phyloP scores from a whole-genome alignment of 2,113 vertebrate genomes.

The Macquaria ambigua region DNA sequence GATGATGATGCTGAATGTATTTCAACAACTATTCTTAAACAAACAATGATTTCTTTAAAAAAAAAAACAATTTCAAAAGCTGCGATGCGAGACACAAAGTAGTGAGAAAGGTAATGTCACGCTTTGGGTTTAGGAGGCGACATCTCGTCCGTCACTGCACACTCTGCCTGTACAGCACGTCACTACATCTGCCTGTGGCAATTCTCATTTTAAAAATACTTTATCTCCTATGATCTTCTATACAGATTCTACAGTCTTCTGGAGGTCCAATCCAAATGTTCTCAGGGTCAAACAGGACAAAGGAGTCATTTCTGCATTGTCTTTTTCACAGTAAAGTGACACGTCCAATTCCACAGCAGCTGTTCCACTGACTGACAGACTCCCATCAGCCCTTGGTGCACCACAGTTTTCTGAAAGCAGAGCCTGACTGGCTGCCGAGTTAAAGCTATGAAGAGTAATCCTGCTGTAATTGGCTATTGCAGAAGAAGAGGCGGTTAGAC shows the following conservation, averaged over 20 bases:
- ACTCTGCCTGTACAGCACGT: slow-evolving; percentile 32
- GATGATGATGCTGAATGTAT: slow-evolving; percentile 49
- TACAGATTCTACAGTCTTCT: slow-evolving; percentile 54
- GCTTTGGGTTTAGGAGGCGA: slow-evolving; percentile 74
- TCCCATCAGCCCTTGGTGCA: slow-evolving; percentile 71
- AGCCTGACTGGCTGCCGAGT: slow-evolving; percentile 67
- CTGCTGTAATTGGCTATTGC: slow-evolving; percentile 70
- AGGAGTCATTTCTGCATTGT: slow-evolving; percentile 27
- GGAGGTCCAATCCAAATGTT: slow-evolving; percentile 34
- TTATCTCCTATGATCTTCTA: slow-evolving; percentile 41
- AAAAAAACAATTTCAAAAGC: slow-evolving; percentile 52
- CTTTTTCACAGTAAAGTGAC: slow-evolving; percentile 51
- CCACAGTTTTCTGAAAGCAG: slow-evolving; percentile 56
- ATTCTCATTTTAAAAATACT: slow-evolving; percentile 50
- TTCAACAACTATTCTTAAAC: slow-evolving; percentile 33
- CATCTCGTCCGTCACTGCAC: slow-evolving; percentile 57
- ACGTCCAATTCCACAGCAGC: slow-evolving; percentile 56
- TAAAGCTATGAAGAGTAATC: slow-evolving; percentile 80
- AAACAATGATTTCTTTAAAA: slow-evolving; percentile 26
- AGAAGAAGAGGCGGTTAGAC: slow-evolving; percentile 65
- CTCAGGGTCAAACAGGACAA: neutral
- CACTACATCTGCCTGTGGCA: slow-evolving; percentile 45
- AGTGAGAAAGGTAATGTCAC: slow-evolving; percentile 61
- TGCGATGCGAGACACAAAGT: slow-evolving; percentile 52
- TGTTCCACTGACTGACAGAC: slow-evolving; percentile 24